A percentile compares a stretch with the other conserved stretches of the same genome.
These are phyloP conservation scores for Galago senegalensis DNA, from an alignment of 2,797 vertebrate species.

Conservation along the genomic window DNA sequence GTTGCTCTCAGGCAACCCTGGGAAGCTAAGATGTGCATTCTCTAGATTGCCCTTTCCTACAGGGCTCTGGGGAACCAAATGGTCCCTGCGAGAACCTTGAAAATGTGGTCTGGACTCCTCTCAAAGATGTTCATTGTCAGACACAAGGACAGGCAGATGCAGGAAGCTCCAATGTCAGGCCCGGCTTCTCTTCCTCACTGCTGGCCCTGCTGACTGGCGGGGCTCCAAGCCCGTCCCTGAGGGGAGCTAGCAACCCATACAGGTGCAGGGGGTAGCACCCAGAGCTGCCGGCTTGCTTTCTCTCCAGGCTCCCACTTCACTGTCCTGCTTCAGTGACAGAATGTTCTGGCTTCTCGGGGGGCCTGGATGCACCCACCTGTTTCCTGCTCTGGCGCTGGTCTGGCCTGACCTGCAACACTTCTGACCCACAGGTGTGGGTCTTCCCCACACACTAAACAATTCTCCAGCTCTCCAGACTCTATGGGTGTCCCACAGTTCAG, in stretches of 20 bases:
- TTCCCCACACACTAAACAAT: too few relatives aligned
- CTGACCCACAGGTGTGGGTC: too few relatives aligned
- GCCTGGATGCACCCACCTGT: too few relatives aligned
- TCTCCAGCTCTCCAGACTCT: neutral
- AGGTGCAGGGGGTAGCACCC: neutral
- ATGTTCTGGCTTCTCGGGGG: neutral
- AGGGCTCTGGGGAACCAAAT: neutral
- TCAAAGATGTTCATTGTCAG: neutral
- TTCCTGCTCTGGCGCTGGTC: fast-evolving
- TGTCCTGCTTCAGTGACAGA: fast-evolving
- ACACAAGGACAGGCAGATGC: neutral
- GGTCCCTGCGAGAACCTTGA: neutral
- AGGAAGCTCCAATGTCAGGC: neutral
- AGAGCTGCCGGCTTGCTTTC: fast-evolving
- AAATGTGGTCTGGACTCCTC: neutral
- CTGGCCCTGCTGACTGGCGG: neutral
- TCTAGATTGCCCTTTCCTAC: neutral
- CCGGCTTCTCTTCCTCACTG: too few relatives aligned
- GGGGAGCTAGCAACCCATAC: neutral
- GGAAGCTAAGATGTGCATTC: neutral
- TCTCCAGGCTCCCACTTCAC: neutral
- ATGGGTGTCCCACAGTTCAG: neutral
- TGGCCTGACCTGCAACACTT: neutral
- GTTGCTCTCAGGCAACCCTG: neutral
- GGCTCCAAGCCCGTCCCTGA: fast-evolving